Evolutionary conservation across 2,113 vertebrate genomes (phyloP).

Genomic region (Anoura caudifer): DNA sequence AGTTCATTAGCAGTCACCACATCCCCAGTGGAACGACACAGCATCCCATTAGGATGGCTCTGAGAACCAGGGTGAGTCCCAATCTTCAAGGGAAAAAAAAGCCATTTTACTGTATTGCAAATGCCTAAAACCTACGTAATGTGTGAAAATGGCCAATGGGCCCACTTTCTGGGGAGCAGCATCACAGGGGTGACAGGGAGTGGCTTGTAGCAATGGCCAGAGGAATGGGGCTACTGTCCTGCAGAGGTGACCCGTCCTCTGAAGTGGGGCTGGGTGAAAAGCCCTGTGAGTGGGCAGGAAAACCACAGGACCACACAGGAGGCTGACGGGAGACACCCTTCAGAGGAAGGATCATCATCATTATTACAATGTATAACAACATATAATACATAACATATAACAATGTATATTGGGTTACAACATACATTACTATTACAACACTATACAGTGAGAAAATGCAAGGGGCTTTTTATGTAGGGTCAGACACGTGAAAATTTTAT

Average conservation of each 20-base stretch:
- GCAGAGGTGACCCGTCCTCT: neutral
- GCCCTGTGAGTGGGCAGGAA: rapidly evolving
- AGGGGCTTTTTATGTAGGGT: neutral
- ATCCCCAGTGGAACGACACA: neutral
- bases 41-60: neutral
- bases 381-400: neutral
- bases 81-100: neutral
- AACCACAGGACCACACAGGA: neutral
- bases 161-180: neutral
- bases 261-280: neutral
- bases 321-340: neutral
- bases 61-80: neutral
- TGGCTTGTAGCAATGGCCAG: neutral
- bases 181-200: neutral
- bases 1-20: neutral
- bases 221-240: rapidly evolving
- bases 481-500: neutral
- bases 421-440: neutral
- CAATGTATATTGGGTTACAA: neutral
- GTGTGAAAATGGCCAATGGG: neutral
- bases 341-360: neutral
- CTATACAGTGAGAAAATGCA: rapidly evolving
- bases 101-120: neutral
- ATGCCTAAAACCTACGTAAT: neutral
- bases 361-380: neutral